Percentiles rank a stretch among this genome's conserved stretches.
phyloP scores from a whole-genome alignment of 2,888 invertebrate species.

The Rhabditoides inermis region DNA sequence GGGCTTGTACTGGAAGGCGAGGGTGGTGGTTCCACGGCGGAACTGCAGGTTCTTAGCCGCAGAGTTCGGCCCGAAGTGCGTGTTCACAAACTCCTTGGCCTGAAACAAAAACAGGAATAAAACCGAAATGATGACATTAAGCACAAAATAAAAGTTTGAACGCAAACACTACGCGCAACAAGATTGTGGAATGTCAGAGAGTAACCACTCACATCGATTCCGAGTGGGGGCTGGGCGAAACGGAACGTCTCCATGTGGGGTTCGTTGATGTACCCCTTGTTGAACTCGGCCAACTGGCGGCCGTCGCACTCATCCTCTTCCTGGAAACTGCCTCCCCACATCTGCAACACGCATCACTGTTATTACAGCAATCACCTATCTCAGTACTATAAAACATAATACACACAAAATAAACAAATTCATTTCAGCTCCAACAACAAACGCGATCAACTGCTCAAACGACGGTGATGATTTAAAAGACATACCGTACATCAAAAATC shows the following conservation, averaged over 20 bases:
- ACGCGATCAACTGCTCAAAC: too few species aligned
- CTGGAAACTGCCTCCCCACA: conserved; percentile 30
- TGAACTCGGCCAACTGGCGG: conserved; percentile 19
- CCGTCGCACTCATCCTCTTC: conserved; percentile 25
- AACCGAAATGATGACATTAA: background rate
- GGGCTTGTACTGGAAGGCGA: conserved; percentile 83
- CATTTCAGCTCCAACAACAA: too few species aligned
- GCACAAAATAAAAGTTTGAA: background rate
- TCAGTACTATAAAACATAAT: too few species aligned
- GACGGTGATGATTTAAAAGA: too few species aligned
- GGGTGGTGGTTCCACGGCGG: conserved; percentile 77
- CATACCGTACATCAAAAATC: too few species aligned
- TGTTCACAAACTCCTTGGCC: conserved; percentile 44
- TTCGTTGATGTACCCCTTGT: conserved; percentile 26
- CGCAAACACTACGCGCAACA: too few species aligned
- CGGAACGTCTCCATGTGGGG: conserved; percentile 24
- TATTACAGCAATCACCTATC: too few species aligned
- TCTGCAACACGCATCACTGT: conserved; percentile 5
- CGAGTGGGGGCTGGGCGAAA: conserved; percentile 37
- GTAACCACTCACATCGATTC: conserved; percentile 39
- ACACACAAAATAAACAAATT: too few species aligned
- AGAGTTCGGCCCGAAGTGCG: conserved; percentile 40
- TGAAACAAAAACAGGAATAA: conserved; percentile 14
- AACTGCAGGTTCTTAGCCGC: conserved; percentile 42
- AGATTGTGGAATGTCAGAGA: too few species aligned